Conservation (phyloP, 92 coral and sea anemone species). For the Umimayanthus chanpuru region DNA sequence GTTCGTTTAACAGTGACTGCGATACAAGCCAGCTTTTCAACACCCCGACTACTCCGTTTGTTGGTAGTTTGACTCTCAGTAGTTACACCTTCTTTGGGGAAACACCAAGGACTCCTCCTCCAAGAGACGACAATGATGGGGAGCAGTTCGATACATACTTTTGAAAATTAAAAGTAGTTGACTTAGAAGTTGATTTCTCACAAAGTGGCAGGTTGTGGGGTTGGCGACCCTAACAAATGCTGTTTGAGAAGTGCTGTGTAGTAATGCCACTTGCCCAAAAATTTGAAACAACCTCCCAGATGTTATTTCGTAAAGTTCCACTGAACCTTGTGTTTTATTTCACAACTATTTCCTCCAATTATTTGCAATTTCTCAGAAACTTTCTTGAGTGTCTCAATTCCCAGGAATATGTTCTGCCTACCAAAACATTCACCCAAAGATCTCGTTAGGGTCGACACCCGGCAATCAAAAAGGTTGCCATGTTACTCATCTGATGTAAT, state of each 20-base stretch:
- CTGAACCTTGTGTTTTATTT: no score
- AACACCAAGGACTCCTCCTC: constrained; percentile 47
- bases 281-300: no score
- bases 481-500: no score
- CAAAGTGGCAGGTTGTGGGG: no score
- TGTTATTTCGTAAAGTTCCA: no score
- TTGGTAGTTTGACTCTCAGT: constrained; percentile 70
- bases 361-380: no score
- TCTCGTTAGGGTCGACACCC: no score
- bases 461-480: no score
- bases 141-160: constrained; percentile 8
- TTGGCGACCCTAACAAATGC: no score
- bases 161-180: neutral
- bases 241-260: no score
- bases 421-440: neutral
- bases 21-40: constrained; percentile 66
- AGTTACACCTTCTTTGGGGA: constrained; percentile 69
- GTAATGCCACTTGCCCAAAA: neutral
- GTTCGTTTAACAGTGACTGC: constrained; percentile 58
- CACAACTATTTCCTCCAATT: no score
- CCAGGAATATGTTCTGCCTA: neutral
- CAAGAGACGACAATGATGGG: neutral
- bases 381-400: no score
- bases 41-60: constrained; percentile 78
- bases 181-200: neutral